Base-by-base conservation (phyloP, 1,140 invertebrate genomes). In the Pteromalus puparum region DNA sequence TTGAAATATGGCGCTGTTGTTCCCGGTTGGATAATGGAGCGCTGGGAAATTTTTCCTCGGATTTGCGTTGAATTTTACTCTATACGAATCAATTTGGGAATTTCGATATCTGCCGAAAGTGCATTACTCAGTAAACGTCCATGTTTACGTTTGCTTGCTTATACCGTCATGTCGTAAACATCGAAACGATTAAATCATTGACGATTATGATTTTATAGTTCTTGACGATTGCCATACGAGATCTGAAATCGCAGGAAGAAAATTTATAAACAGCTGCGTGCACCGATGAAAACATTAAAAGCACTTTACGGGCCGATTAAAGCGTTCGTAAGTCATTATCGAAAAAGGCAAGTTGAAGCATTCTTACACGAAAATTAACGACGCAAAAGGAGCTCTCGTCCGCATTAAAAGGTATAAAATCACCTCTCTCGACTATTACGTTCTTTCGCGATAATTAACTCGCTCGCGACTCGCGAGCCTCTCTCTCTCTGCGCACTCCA, bases 361-460 rank as follows among this genome's bases (percentile, higher is more conserved):
- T 46, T 81, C 65, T 26, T 79, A 65, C 61, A 30, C 28, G 53
- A 72, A 70, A 81, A 21, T 80, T 80, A 80, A 61, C 7, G 26
- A 24, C 3, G n/a, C 26, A 46, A 72, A 72, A 38, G 70, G 34
- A 79, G 77, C 30, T 2, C 4, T 34, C 30, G 3, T n/a, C 65
- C 34, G 28, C 18, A 73, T 78, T 38, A 83, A 83, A 76, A 76
- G 3, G 24, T 13, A 61, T 61, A 28, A 83, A 79, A 83, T 83
- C 38, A 1, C 38, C 7, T 6, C 7, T 6, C 38, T 7, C 26
- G 2, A 42, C 81, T 24, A 83, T 21, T 34, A 74, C 68, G 73
- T 74, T 80, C 78, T 73, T 74, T 80, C 15, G n/a, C 13, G 68
- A 84, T 74, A 84, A 84, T 84, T 74, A 84, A 84, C 70, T 83